Conservation (phyloP, 2,888 invertebrate species). For the Cheilosia pagana region DNA sequence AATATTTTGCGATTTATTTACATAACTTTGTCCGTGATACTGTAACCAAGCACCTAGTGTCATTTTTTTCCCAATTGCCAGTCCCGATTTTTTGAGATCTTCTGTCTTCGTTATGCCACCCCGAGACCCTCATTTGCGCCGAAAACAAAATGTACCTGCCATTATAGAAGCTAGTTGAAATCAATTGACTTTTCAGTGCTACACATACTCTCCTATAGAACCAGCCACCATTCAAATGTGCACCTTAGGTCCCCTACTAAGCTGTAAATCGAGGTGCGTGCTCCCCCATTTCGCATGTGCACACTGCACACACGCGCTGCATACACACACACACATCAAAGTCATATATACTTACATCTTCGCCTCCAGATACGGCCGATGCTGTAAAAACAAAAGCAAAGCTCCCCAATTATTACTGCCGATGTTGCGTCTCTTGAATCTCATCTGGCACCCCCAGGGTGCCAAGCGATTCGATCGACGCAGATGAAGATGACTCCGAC, state of each 20-base stretch:
- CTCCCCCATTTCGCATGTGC: slow-evolving; percentile 8
- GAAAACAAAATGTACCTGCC: neutral
- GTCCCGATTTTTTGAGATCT: no score
- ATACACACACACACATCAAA: neutral
- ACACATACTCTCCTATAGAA: neutral
- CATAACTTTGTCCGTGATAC: no score
- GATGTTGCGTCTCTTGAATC: slow-evolving; percentile 52
- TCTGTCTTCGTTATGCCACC: no score
- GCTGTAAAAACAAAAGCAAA: slow-evolving; percentile 58
- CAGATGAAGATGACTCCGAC: slow-evolving; percentile 71
- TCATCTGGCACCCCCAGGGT: slow-evolving; percentile 74
- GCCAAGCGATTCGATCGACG: slow-evolving; percentile 67
- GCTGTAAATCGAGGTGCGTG: slow-evolving; percentile 27
- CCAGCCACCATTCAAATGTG: neutral
- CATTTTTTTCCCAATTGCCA: no score
- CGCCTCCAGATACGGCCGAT: slow-evolving; percentile 6
- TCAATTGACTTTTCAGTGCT: neutral
- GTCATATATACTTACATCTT: slow-evolving; percentile 26
- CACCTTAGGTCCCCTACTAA: slow-evolving; percentile 15
- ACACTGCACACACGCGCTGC: neutral
- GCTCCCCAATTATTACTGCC: slow-evolving; percentile 53
- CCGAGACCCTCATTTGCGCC: no score
- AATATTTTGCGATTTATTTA: no score
- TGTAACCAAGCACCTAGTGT: no score
- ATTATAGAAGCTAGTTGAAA: neutral